A percentile compares a stretch with the other conserved stretches of the same genome.
Conservation (phyloP, 1,140 invertebrate genomes). For the Phortica variegata region DNA sequence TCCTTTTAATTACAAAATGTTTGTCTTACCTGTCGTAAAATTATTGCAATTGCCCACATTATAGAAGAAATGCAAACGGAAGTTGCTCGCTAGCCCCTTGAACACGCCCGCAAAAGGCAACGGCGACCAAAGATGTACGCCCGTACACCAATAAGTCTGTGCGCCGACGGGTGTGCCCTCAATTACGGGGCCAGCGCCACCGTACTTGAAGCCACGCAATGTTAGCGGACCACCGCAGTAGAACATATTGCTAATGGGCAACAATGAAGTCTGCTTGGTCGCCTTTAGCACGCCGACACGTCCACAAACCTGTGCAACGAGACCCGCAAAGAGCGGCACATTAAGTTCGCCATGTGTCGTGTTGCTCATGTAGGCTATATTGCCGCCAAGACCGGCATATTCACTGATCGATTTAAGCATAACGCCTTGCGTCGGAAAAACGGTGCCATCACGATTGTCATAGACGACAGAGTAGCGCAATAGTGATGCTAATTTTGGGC, state of each 20-base stretch:
- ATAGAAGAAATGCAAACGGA: conserved; percentile 54
- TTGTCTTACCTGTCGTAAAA: conserved; percentile 36
- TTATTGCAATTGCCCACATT: conserved; percentile 50
- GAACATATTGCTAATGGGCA: conserved; percentile 47
- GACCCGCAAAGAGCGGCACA: conserved; percentile 39
- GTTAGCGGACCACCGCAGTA: conserved; percentile 52
- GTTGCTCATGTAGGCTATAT: conserved; percentile 44
- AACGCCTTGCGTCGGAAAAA: conserved; percentile 49
- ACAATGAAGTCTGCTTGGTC: conserved; percentile 37
- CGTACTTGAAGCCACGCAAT: conserved; percentile 47
- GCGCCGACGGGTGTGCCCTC: conserved; percentile 50
- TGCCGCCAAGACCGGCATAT: conserved; percentile 49
- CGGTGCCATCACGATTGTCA: conserved; percentile 45
- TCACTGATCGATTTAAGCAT: conserved; percentile 45
- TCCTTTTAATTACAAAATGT: neutral
- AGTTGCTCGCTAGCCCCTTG: conserved; percentile 46
- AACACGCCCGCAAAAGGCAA: conserved; percentile 48
- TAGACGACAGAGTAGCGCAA: conserved; percentile 45
- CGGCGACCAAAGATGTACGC: conserved; percentile 49
- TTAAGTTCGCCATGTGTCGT: conserved; percentile 49
- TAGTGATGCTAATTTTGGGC: conserved; percentile 48
- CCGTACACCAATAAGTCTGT: conserved; percentile 49
- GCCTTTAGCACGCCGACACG: conserved; percentile 43
- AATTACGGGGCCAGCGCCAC: conserved; percentile 43
- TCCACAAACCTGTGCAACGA: conserved; percentile 47